A percentile compares a stretch with the other conserved stretches of the same genome.
These are phyloP conservation scores for Nesoenas mayeri DNA, from an alignment of 2,113 vertebrate species.

Conservation along the genomic window DNA sequence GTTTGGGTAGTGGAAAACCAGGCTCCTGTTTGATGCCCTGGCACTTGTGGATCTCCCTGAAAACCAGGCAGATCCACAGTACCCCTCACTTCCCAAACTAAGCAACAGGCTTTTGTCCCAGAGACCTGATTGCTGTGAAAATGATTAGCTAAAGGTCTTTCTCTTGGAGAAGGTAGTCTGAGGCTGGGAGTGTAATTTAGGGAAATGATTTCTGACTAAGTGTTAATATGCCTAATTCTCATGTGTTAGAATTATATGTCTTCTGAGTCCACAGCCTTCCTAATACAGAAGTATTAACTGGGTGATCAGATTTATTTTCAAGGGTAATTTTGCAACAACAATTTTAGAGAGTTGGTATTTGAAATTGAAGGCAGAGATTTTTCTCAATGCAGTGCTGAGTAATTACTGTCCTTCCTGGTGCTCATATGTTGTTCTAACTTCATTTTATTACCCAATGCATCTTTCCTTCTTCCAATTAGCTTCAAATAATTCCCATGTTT, in stretches of 20 bases:
- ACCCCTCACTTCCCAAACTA: neutral
- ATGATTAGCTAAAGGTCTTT: neutral
- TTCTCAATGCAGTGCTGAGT: neutral
- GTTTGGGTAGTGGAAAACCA: neutral
- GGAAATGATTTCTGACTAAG: neutral
- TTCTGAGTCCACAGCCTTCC: neutral
- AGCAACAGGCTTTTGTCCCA: neutral
- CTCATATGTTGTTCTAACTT: neutral
- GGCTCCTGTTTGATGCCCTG: neutral
- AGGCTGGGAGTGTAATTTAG: neutral
- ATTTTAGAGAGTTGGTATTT: neutral
- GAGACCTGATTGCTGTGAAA: neutral
- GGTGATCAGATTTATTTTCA: neutral
- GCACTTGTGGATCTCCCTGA: neutral
- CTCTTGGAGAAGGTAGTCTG: neutral
- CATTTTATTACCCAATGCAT: neutral
- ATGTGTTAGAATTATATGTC: neutral
- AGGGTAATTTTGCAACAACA: neutral
- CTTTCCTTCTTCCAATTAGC: neutral
- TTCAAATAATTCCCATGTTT: neutral
- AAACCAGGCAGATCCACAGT: accelerated
- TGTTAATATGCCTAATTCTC: neutral
- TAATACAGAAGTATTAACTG: neutral
- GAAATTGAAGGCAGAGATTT: neutral
- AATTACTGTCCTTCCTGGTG: neutral